These are phyloP conservation scores for Hippocampus guttulatus DNA, from an alignment of 2,113 vertebrate species.

Conservation along the genomic window DNA sequence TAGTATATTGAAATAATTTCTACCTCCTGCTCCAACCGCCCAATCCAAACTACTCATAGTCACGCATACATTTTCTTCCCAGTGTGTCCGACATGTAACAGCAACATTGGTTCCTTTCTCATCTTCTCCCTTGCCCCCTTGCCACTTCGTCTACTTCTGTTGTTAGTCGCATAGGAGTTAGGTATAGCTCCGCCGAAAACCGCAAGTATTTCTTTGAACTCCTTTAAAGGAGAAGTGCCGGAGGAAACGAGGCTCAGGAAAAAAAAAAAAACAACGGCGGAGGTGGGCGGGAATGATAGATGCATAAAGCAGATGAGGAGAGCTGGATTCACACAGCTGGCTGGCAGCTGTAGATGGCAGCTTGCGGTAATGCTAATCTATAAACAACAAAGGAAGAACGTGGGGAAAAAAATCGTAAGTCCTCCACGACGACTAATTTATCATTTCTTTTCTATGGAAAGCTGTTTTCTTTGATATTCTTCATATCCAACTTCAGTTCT, in stretches of 20 bases:
- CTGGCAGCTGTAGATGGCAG: slow-evolving; percentile 74
- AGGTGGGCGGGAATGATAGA: slow-evolving; percentile 40
- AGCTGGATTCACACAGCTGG: slow-evolving; percentile 79
- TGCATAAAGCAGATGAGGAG: slow-evolving; percentile 67
- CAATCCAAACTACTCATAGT: no score
- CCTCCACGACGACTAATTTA: slow-evolving; percentile 13
- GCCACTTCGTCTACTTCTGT: neutral
- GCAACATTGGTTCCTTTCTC: no score
- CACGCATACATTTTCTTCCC: no score
- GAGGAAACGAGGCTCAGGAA: slow-evolving; percentile 35
- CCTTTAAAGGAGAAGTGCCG: slow-evolving; percentile 37
- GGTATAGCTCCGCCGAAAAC: slow-evolving; percentile 36
- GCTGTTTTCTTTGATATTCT: neutral
- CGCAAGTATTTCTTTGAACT: slow-evolving; percentile 70
- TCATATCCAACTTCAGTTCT: neutral
- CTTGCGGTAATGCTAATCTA: slow-evolving; percentile 42
- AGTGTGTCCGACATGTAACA: no score
- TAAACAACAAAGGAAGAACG: slow-evolving; percentile 51
- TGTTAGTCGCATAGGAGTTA: slow-evolving; percentile 36
- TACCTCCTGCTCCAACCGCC: no score
- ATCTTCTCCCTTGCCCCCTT: neutral
- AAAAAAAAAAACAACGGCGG: neutral
- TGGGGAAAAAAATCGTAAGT: slow-evolving; percentile 23
- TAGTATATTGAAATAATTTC: no score
- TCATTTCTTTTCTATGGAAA: slow-evolving; percentile 14